These are phyloP conservation scores for Aphidius ervi DNA, from an alignment of 1,140 invertebrate genomes.

Conservation along the genomic window DNA sequence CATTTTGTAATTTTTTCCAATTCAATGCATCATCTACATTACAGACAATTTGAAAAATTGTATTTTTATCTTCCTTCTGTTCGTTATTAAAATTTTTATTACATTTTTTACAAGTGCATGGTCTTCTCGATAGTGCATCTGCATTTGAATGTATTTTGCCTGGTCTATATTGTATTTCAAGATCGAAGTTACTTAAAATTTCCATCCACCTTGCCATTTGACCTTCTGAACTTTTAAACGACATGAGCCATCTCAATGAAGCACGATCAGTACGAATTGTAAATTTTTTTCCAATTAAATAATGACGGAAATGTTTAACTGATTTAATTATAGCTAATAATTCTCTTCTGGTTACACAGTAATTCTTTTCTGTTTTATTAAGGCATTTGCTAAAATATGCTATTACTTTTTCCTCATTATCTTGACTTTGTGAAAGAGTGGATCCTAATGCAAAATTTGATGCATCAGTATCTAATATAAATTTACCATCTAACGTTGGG, in stretches of 20 bases:
- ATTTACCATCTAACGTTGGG: background rate
- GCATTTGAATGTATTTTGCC: too few species aligned
- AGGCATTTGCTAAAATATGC: constrained; percentile 3
- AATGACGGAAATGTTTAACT: constrained; percentile 29
- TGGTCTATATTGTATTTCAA: constrained; percentile 11
- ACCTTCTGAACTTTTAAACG: constrained; percentile 32
- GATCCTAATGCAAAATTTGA: background rate
- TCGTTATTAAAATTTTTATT: background rate
- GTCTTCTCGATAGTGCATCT: constrained; percentile 20
- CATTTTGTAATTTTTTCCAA: constrained; percentile 10
- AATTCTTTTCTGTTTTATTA: constrained; percentile 1
- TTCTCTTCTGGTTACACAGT: background rate
- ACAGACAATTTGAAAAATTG: constrained; percentile 5
- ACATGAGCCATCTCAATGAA: constrained; percentile 32
- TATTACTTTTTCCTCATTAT: background rate
- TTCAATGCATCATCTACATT: background rate
- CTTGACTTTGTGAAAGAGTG: constrained; percentile 7
- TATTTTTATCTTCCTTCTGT: background rate
- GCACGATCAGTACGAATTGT: constrained; percentile 31
- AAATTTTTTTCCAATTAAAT: constrained; percentile 26
- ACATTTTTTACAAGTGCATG: constrained; percentile 16
- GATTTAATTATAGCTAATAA: constrained; percentile 14
- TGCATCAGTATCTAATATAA: background rate
- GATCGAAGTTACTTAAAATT: constrained; percentile 18
- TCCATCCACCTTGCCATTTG: constrained; percentile 31